These are phyloP conservation scores for Cheilosia pagana DNA, from an alignment of 2,888 invertebrate genomes.

Conservation along the genomic window DNA sequence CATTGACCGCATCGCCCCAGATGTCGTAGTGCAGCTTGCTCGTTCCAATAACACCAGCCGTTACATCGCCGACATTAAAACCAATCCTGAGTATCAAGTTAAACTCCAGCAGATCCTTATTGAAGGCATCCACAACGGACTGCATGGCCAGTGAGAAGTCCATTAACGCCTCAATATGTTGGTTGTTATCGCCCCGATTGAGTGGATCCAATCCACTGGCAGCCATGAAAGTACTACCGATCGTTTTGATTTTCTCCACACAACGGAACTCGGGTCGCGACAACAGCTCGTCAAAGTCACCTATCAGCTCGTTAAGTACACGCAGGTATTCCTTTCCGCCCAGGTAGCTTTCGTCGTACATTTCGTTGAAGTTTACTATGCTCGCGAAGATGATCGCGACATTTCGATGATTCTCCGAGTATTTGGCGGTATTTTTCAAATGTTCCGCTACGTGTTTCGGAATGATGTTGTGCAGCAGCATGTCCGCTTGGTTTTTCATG, in stretches of 20 bases:
- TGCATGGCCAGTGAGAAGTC: slow-evolving; percentile 97
- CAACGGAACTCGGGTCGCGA: slow-evolving; percentile 91
- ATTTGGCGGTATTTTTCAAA: slow-evolving; percentile 95
- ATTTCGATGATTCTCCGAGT: slow-evolving; percentile 96
- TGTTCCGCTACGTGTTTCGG: slow-evolving; percentile 97
- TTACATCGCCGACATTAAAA: slow-evolving; percentile 97
- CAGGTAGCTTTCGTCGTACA: slow-evolving; percentile 98
- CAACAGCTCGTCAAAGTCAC: slow-evolving; percentile 97
- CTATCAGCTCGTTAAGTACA: slow-evolving; percentile 97
- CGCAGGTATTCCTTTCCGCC: slow-evolving; percentile 97
- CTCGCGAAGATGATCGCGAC: slow-evolving; percentile 98
- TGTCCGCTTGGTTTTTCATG: slow-evolving; percentile 98
- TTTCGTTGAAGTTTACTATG: slow-evolving; percentile 98
- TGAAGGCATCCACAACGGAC: slow-evolving; percentile 93
- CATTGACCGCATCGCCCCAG: slow-evolving; percentile 99
- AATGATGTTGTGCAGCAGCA: slow-evolving; percentile 98
- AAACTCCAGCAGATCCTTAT: slow-evolving; percentile 94
- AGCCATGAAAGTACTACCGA: slow-evolving; percentile 98
- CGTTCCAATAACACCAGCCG: slow-evolving; percentile 98
- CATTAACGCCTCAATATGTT: slow-evolving; percentile 93
- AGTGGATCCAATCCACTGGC: slow-evolving; percentile 96
- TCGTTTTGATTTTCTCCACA: slow-evolving; percentile 99
- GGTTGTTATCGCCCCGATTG: slow-evolving; percentile 87
- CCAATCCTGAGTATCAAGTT: slow-evolving; percentile 94
- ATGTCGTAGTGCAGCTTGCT: slow-evolving; percentile 98